Conservation (phyloP, 2,113 vertebrate species). For the Limnothrissa miodon region DNA sequence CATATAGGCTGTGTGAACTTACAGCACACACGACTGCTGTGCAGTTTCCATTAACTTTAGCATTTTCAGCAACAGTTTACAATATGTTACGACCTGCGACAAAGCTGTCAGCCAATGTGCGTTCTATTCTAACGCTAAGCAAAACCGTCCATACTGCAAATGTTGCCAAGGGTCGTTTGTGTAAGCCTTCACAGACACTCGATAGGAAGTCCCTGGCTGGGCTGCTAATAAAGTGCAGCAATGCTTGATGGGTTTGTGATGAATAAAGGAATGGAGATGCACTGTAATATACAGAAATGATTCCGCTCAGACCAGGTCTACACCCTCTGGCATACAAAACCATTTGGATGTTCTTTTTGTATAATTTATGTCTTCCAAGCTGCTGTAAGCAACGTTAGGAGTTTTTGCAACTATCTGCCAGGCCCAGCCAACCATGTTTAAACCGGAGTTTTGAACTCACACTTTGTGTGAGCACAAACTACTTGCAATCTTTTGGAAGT, state of each 20-base stretch:
- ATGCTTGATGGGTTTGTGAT: neutral
- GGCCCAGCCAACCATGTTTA: neutral
- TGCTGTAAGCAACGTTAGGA: neutral
- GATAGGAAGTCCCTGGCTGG: neutral
- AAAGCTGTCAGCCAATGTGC: constrained; percentile 1
- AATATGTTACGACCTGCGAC: neutral
- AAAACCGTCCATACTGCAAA: constrained; percentile 13
- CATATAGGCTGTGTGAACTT: neutral
- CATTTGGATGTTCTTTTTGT: neutral
- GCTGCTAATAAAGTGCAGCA: neutral
- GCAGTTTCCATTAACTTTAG: neutral
- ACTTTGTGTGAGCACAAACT: neutral
- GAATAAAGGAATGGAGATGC: neutral
- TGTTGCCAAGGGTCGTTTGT: neutral
- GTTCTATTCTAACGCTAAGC: neutral
- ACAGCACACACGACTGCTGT: neutral
- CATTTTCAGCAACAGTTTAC: constrained; percentile 4
- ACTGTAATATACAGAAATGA: neutral
- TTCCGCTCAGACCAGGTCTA: neutral
- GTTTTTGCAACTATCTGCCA: neutral
- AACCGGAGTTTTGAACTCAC: neutral
- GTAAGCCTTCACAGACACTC: neutral
- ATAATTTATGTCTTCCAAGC: neutral
- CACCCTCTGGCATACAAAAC: neutral
- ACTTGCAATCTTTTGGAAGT: neutral